phyloP scores from a whole-genome alignment of 2,797 vertebrate genomes.

The Adrianichthys oophorus region DNA sequence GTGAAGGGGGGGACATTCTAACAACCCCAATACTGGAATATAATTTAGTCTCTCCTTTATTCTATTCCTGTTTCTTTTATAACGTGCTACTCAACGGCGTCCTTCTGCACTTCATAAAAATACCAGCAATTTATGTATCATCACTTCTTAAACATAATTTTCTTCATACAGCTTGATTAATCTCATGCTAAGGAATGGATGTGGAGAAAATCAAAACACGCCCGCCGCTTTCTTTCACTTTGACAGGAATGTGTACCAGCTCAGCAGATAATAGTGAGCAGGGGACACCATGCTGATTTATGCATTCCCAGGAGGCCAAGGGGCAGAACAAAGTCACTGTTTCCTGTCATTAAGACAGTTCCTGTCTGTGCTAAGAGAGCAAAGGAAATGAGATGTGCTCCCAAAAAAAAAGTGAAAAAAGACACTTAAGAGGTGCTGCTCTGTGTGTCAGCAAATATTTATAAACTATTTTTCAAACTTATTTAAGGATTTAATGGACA shows the following conservation, averaged over 20 bases:
- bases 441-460: slow-evolving; percentile 26
- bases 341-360: slow-evolving; percentile 71
- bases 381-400: slow-evolving; percentile 28
- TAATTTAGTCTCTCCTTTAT: too few relatives aligned
- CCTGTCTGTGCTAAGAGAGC: slow-evolving; percentile 51
- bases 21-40: too few relatives aligned
- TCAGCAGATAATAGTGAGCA: slow-evolving; percentile 44
- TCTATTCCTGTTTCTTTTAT: not conserved
- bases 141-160: too few relatives aligned
- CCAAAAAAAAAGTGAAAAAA: slow-evolving; percentile 11
- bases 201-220: slow-evolving; percentile 6
- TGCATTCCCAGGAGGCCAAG: slow-evolving; percentile 56
- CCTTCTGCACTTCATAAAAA: not conserved
- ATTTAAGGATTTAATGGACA: too few relatives aligned
- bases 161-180: not conserved
- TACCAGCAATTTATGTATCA: not conserved
- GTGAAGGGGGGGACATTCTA: not conserved
- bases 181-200: not conserved
- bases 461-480: slow-evolving; percentile 10
- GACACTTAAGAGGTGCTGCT: slow-evolving; percentile 25
- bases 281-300: slow-evolving; percentile 59
- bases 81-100: not conserved
- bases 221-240: slow-evolving; percentile 34
- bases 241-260: slow-evolving; percentile 29
- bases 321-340: slow-evolving; percentile 55